These are phyloP conservation scores for Furnarius figulus DNA, from an alignment of 2,113 vertebrate genomes.

Conservation along the genomic window DNA sequence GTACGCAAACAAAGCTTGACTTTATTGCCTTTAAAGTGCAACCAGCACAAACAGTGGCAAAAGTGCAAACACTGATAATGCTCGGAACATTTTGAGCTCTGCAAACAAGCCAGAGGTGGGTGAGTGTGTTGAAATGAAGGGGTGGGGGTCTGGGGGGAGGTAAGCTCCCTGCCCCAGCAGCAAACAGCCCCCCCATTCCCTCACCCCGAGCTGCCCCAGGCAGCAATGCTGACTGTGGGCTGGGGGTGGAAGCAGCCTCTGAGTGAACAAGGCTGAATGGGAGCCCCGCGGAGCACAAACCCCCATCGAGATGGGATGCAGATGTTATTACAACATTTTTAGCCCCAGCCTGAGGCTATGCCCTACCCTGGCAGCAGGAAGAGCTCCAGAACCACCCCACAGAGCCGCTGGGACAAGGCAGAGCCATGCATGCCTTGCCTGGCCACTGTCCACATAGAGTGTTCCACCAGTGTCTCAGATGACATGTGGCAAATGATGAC, in stretches of 20 bases:
- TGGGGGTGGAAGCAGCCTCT: neutral
- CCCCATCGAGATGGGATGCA: neutral
- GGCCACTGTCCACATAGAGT: neutral
- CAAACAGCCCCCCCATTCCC: neutral
- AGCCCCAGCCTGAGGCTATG: neutral
- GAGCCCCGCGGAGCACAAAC: neutral
- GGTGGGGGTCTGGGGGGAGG: neutral
- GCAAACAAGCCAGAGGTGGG: constrained; percentile 34
- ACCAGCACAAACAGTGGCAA: constrained; percentile 58
- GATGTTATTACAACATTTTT: neutral
- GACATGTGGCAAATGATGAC: neutral
- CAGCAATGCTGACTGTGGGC: rapidly evolving
- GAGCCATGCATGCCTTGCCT: rapidly evolving
- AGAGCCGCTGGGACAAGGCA: neutral
- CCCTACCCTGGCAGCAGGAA: neutral
- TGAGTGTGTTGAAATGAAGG: constrained; percentile 40
- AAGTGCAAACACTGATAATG: constrained; percentile 63
- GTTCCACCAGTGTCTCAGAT: neutral
- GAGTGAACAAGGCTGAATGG: neutral
- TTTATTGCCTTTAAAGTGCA: constrained; percentile 53
- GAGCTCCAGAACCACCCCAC: neutral
- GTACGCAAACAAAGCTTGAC: constrained; percentile 27
- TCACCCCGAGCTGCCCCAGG: neutral
- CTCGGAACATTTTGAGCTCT: constrained; percentile 27
- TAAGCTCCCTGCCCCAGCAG: neutral